phyloP scores from a whole-genome alignment of 2,113 vertebrate genomes.

The Misgurnus anguillicaudatus region DNA sequence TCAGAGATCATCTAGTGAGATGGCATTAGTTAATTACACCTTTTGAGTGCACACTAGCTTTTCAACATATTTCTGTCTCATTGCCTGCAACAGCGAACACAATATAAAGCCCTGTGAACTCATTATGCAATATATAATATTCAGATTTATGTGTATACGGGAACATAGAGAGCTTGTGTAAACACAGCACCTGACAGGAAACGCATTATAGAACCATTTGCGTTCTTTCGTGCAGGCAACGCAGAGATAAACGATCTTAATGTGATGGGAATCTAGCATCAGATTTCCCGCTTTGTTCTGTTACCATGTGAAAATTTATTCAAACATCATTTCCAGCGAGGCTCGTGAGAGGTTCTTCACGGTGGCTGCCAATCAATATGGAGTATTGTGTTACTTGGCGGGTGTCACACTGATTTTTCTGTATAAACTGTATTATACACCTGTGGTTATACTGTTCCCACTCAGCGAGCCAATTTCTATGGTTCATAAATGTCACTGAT shows the following conservation, averaged over 20 bases:
- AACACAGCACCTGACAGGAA: conserved; percentile 11
- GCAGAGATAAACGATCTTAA: conserved; percentile 17
- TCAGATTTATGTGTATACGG: not conserved
- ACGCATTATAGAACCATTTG: conserved; percentile 13
- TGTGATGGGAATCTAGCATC: conserved; percentile 13
- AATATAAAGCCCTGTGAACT: no score
- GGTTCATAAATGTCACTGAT: conserved; percentile 30
- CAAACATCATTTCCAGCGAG: conserved; percentile 4
- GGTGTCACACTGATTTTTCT: not conserved
- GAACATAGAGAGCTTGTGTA: not conserved
- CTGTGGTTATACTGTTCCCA: not conserved
- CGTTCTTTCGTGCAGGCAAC: not conserved
- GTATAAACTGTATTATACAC: not conserved
- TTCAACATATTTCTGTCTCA: no score
- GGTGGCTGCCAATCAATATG: conserved; percentile 9
- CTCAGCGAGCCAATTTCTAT: conserved; percentile 1
- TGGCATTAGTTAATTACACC: no score
- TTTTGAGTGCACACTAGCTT: no score
- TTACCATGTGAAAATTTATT: not conserved
- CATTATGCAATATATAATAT: no score
- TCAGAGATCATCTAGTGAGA: no score
- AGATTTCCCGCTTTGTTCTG: not conserved
- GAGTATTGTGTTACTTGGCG: conserved; percentile 22
- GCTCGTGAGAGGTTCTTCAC: conserved; percentile 19
- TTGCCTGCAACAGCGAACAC: no score